phyloP scores from a whole-genome alignment of 2,113 vertebrate species.

The Choloepus hoffmanni region DNA sequence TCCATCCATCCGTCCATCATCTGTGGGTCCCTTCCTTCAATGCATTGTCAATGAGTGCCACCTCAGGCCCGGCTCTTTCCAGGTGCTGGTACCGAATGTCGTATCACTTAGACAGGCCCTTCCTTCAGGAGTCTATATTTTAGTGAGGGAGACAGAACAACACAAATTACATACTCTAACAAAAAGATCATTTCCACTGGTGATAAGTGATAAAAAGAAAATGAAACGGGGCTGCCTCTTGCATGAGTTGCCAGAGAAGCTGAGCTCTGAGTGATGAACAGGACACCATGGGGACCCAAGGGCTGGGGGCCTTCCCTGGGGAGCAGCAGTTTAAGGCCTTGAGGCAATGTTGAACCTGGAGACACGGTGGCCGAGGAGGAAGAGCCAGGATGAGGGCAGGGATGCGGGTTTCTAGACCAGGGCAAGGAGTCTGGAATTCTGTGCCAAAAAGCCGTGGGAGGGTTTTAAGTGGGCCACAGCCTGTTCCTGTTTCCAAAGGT shows the following conservation, averaged over 20 bases:
- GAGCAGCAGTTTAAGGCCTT: neutral
- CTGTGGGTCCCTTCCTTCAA: conserved; percentile 20
- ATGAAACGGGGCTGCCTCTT: neutral
- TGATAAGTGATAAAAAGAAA: neutral
- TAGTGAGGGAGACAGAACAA: conserved; percentile 32
- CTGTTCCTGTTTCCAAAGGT: neutral
- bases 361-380: neutral
- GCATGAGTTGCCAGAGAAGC: neutral
- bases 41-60: neutral
- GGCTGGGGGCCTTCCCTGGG: too few relatives aligned
- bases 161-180: neutral
- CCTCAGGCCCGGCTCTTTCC: neutral
- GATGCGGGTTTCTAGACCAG: neutral
- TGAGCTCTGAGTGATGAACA: neutral
- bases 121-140: neutral
- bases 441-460: neutral
- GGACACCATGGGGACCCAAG: neutral
- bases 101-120: neutral
- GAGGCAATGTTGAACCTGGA: neutral
- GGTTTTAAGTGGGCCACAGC: neutral
- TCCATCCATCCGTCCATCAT: neutral
- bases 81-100: neutral
- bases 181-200: neutral
- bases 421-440: neutral
- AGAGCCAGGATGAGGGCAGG: neutral